Percentiles rank a stretch among this genome's conserved stretches.
These are phyloP conservation scores for Rhynchonycteris naso DNA, from an alignment of 2,797 vertebrate genomes.

Conservation along the genomic window DNA sequence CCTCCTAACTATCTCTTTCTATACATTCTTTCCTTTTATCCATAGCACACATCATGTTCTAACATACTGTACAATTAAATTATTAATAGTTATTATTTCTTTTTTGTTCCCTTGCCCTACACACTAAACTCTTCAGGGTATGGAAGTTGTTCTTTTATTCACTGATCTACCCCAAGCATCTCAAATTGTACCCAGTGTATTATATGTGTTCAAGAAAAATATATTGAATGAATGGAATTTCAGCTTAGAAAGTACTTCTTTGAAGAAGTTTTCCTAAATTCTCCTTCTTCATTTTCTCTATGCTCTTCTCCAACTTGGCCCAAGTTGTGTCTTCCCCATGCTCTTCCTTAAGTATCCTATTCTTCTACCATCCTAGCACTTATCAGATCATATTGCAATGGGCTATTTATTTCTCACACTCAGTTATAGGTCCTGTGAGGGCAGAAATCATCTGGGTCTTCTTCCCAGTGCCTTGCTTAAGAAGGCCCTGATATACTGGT, in stretches of 20 bases:
- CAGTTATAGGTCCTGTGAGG: background rate
- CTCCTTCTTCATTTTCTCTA: background rate
- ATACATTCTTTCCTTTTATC: background rate
- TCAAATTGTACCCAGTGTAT: background rate
- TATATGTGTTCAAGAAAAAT: background rate
- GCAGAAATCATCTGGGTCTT: background rate
- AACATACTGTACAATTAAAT: background rate
- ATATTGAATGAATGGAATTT: background rate
- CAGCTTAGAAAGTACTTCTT: background rate
- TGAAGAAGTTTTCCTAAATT: background rate
- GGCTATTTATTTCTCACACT: background rate
- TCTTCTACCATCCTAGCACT: background rate
- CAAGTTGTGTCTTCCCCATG: accelerated
- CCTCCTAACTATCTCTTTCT: background rate
- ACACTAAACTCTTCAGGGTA: background rate
- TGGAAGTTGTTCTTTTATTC: background rate
- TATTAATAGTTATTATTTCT: background rate
- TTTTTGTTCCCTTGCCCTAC: background rate
- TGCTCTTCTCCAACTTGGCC: background rate
- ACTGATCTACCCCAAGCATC: background rate
- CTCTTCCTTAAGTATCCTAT: background rate
- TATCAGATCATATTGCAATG: background rate
- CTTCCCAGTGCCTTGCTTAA: background rate
- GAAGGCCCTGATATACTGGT: background rate
- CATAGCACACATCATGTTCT: background rate